Base-by-base conservation (phyloP, 1,140 invertebrate species). In the Drosophila nigrodunni region DNA sequence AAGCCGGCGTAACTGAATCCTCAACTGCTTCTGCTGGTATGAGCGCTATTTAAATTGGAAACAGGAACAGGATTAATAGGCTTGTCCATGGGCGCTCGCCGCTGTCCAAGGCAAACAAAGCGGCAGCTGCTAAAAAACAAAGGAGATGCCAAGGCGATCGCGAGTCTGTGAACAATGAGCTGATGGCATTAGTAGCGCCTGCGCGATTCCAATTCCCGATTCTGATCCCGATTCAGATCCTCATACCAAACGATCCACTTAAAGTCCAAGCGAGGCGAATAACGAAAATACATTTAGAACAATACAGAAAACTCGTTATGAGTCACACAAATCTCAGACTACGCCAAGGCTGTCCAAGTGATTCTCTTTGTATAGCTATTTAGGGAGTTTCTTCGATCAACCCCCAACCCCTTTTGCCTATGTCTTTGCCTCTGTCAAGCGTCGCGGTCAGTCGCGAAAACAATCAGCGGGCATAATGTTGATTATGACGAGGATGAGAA, bases 281-380 rank as follows among this genome's bases (percentile, higher is more conserved):
- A 61, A 54, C 46, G 55, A 72, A 72, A 65, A 49, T 59, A 39
- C 49, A 74, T 74, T 69, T 47, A 69, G 57, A 74, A 55, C 64
- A 68, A 74, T 57, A n/a, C 41, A 74, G 57, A 66, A 88, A 88
- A 88, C 83, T 80, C 80, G 83, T 88, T 88, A 89, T 88, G 83
- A 88, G 85, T 88, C 83, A 89, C 83, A 88, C 85, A 88, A 88
- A 88, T 88, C 85, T 89, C 83, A 80, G 69, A 65, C 13, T 87
- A 79, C 82, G 71, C 44, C 18, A 44, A 70, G 57, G 47, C 46
- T 60, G 66, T 72, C 67, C 58, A 58, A 47, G 11, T 30, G 50
- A 18, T 55, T 65, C 49, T 72, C 37, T 54, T 41, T 55, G 66
- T 64, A 43, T 13, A 54, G 68, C 46, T 60, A 72, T 76, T 66